Evolutionary conservation across 2,888 invertebrate genomes (phyloP).

Genomic region (Aspidiotus rigidus): DNA sequence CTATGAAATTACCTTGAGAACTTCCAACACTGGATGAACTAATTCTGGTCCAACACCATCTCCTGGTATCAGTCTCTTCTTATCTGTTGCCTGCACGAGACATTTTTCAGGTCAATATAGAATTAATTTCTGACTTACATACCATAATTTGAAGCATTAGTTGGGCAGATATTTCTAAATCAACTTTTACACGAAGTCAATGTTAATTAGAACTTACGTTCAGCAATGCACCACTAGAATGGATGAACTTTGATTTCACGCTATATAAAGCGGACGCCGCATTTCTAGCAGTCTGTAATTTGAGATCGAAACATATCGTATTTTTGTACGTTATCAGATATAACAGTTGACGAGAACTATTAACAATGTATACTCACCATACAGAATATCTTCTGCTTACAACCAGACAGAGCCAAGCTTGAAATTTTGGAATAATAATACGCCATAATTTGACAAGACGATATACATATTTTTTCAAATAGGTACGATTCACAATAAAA

Average conservation of each 20-base stretch:
- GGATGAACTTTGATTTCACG: conserved; percentile 3
- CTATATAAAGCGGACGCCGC: not conserved
- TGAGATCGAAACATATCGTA: too few species aligned
- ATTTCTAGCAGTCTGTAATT: conserved; percentile 7
- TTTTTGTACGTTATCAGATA: too few species aligned
- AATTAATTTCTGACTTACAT: too few species aligned
- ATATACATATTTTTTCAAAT: too few species aligned
- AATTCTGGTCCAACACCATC: conserved; percentile 98
- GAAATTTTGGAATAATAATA: too few species aligned
- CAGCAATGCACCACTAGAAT: conserved; percentile 5
- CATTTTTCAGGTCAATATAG: not conserved
- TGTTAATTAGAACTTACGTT: conserved; percentile 9
- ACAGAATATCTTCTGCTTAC: conserved; percentile 11
- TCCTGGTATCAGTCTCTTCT: conserved; percentile 74
- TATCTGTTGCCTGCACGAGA: conserved; percentile 4
- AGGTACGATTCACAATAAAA: too few species aligned
- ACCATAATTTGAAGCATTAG: too few species aligned
- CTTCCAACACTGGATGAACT: conserved; percentile 79
- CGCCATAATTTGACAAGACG: too few species aligned
- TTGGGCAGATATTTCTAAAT: not conserved
- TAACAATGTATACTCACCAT: not conserved
- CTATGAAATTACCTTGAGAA: conserved; percentile 60
- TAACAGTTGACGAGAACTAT: too few species aligned
- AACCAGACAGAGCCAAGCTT: conserved; percentile 12
- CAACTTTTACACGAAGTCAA: not conserved